A percentile compares a stretch with the other conserved stretches of the same genome.
Evolutionary conservation across 2,113 vertebrate species (phyloP).

Genomic region (Prunella himalayana): DNA sequence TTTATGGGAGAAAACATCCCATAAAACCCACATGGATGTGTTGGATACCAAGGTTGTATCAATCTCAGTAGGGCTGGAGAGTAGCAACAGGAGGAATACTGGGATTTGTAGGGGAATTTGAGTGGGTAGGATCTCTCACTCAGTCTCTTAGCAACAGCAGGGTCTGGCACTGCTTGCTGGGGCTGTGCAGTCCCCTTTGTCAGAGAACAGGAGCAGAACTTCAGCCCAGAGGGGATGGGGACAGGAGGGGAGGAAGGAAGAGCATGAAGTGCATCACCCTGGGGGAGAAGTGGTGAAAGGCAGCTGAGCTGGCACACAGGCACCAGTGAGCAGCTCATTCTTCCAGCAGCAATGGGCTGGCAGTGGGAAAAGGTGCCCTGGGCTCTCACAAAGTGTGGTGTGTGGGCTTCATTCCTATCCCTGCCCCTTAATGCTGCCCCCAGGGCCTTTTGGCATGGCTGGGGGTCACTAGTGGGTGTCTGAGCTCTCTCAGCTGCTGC

Average conservation of each 20-base stretch:
- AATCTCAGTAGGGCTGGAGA: background rate
- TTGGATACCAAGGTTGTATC: background rate
- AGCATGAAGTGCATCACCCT: background rate
- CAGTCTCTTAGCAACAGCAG: conserved; percentile 33
- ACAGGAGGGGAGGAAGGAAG: background rate
- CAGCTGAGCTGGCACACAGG: background rate
- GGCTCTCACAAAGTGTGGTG: background rate
- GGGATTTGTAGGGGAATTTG: background rate
- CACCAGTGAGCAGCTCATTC: background rate
- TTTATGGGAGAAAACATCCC: background rate
- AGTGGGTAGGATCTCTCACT: background rate
- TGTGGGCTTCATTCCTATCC: background rate
- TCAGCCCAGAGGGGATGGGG: background rate
- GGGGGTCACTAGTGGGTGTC: background rate
- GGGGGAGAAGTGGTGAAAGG: background rate
- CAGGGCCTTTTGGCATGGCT: rapidly evolving
- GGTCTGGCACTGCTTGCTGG: background rate
- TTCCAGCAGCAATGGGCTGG: background rate
- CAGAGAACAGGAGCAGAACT: background rate
- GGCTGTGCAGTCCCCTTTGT: background rate
- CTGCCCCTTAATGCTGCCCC: background rate
- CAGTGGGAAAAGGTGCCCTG: background rate
- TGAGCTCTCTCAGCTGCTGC: background rate
- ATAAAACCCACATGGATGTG: background rate
- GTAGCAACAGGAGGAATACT: background rate